Conservation (phyloP, 2,113 vertebrate genomes). For the Rynchops niger region DNA sequence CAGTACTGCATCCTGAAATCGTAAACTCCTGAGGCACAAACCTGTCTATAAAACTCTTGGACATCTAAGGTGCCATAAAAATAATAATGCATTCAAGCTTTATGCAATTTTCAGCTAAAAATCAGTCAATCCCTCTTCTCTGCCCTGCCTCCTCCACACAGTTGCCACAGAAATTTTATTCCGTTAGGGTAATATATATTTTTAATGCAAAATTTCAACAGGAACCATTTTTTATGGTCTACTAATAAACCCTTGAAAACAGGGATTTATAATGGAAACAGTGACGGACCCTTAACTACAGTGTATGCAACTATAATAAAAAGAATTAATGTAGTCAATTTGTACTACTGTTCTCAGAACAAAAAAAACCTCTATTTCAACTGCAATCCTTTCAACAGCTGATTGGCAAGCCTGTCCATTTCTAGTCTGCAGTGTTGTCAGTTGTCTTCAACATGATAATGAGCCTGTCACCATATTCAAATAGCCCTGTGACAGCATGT, state of each 20-base stretch:
- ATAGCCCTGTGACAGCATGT: constrained; percentile 84
- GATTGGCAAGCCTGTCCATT: constrained; percentile 84
- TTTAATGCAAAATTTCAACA: constrained; percentile 63
- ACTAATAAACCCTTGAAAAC: constrained; percentile 76
- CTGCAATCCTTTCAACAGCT: constrained; percentile 78
- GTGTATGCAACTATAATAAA: constrained; percentile 76
- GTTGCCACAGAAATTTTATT: constrained; percentile 35
- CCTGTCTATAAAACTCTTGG: constrained; percentile 40
- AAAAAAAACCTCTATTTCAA: constrained; percentile 77
- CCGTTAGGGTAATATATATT: neutral
- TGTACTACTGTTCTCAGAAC: constrained; percentile 82
- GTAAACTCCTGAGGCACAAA: constrained; percentile 32
- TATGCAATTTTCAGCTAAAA: constrained; percentile 36
- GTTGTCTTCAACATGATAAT: constrained; percentile 86
- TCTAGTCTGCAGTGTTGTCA: constrained; percentile 79
- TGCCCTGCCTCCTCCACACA: neutral
- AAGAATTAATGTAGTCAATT: constrained; percentile 86
- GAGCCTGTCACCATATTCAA: constrained; percentile 90
- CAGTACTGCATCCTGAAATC: neutral
- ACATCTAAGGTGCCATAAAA: constrained; percentile 41
- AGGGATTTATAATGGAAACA: constrained; percentile 76
- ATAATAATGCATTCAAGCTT: constrained; percentile 45
- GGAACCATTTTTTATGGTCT: constrained; percentile 62
- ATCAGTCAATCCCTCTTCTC: neutral
- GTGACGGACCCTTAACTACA: constrained; percentile 74